Conservation (phyloP, 2,797 vertebrate genomes). For the Lepilemur ruficaudatus region DNA sequence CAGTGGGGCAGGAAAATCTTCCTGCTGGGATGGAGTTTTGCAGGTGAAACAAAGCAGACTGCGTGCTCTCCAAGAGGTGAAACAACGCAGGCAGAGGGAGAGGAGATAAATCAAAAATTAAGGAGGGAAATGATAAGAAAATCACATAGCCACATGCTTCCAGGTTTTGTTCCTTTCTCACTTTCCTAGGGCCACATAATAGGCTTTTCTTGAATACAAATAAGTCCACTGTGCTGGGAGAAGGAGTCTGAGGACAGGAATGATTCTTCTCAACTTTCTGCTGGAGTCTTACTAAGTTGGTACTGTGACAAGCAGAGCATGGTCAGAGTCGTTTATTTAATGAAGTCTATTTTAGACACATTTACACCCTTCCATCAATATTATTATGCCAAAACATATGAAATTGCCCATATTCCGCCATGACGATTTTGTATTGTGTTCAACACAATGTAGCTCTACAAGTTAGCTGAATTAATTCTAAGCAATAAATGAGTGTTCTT, state of each 20-base stretch:
- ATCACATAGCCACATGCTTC: accelerated
- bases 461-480: neutral
- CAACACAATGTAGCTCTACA: accelerated
- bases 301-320: accelerated
- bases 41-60: accelerated
- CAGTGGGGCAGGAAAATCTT: neutral
- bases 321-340: neutral
- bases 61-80: neutral
- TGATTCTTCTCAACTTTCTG: neutral
- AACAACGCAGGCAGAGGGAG: accelerated
- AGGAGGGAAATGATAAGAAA: no score
- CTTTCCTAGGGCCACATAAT: neutral
- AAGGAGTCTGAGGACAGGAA: accelerated
- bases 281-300: accelerated
- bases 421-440: accelerated
- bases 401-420: neutral
- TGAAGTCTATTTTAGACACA: accelerated
- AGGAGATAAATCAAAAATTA: neutral
- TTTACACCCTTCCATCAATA: no score
- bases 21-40: neutral
- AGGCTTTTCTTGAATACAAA: neutral
- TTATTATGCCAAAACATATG: accelerated
- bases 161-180: neutral
- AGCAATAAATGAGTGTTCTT: neutral
- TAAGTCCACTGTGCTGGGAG: accelerated